These are phyloP conservation scores for Microcebus tavaratra DNA, from an alignment of 2,113 vertebrate genomes.

Conservation along the genomic window DNA sequence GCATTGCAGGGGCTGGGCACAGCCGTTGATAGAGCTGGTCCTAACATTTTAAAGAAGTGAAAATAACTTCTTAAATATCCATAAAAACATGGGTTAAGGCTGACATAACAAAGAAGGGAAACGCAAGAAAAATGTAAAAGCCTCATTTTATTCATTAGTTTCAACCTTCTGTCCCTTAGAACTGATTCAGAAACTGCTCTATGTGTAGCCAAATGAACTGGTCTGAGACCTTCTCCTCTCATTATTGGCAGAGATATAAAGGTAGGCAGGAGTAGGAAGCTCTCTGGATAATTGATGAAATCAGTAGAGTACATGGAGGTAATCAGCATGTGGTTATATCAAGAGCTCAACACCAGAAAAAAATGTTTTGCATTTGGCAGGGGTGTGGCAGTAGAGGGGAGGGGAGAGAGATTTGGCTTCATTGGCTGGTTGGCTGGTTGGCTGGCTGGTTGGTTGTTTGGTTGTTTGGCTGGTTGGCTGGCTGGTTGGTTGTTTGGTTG, in stretches of 20 bases:
- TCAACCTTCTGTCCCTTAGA: neutral
- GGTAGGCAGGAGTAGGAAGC: neutral
- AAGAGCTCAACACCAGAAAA: neutral
- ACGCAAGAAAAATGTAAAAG: neutral
- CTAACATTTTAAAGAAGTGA: neutral
- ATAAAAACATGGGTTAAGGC: neutral
- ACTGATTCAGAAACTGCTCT: neutral
- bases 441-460: neutral
- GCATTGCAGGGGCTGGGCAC: neutral
- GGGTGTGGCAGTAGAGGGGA: neutral
- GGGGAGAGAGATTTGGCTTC: neutral
- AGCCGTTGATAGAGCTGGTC: neutral
- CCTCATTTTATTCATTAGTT: neutral
- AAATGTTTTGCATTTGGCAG: neutral
- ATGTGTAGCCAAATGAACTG: neutral
- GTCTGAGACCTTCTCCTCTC: neutral
- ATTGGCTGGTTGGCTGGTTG: neutral
- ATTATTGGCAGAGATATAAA: neutral
- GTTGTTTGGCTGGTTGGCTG: neutral
- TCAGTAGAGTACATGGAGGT: neutral
- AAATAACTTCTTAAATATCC: neutral
- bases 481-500: too few relatives aligned
- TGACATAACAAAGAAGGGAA: neutral
- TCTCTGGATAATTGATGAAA: neutral
- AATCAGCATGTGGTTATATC: neutral